Evolutionary conservation across 1,140 invertebrate species (phyloP), one percentile per base, ranked within the genome.

Genomic region (Leptinotarsa lineolata): DNA sequence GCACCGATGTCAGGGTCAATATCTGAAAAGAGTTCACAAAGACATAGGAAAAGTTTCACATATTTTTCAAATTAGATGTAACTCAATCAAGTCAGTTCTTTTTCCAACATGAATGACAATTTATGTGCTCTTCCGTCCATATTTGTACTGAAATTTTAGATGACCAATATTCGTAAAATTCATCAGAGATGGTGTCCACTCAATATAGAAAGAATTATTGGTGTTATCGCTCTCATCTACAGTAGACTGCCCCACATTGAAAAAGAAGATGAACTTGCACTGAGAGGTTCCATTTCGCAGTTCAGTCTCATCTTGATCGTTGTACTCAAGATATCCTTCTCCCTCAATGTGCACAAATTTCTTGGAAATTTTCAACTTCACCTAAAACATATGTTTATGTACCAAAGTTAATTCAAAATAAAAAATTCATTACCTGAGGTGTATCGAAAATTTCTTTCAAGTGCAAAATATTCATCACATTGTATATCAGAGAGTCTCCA

Each of bases 381-480:
- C 76, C 80, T 81, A 68, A 73, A 79, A 80, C 30, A 39, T 24
- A 24, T 39, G 30, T 39, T 39, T 11, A 39, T 22, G 24, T 12
- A 70, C 16, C 39, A 64, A 61, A 73, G 54, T 39, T 39, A 5
- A 60, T 75, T 63, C 30, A 39, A 3, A 39, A 39, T 39, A 39
- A 11, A 39, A 39, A 39, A 39, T 65, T 2, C 75, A 82, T 84
- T 83, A 92, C 90, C 72, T 90, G 81, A 4, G 89, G 84, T 6
- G 91, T 93, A 74, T 93, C 91, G 85, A 94, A 94, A 74, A 94
- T 93, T 80, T 91, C 89, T 78, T 93, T 92, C 0, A 94, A 88
- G 74, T 93, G 91, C 11, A 91, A 78, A 39, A 93, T 89, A 83
- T 92, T 93, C 16, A 89, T 91, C 39, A 94, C 91, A 74, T 91